Percentiles rank a stretch among this genome's conserved stretches.
phyloP scores from a whole-genome alignment of 2,888 invertebrate species.

The Callyntrura guangdongensis region DNA sequence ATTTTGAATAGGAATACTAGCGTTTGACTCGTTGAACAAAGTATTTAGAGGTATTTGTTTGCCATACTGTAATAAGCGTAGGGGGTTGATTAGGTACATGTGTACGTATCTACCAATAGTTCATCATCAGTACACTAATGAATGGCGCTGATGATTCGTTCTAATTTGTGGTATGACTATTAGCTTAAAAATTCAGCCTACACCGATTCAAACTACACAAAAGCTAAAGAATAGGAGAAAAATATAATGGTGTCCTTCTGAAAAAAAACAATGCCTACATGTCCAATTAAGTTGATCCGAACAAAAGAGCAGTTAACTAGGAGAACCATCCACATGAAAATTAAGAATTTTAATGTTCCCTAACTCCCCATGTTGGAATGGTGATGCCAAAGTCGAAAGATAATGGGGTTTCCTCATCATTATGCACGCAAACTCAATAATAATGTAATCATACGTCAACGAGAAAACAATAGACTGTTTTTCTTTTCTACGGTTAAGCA shows the following conservation, averaged over 20 bases:
- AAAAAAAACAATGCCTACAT: constrained; percentile 9
- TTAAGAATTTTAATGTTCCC: background rate
- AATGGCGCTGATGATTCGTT: constrained; percentile 8
- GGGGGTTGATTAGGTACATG: background rate
- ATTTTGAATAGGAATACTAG: background rate
- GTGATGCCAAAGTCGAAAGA: background rate
- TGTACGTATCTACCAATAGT: background rate
- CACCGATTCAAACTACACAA: background rate
- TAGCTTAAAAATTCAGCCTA: background rate
- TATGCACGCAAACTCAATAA: background rate
- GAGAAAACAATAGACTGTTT: constrained; percentile 16
- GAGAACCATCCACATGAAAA: constrained; percentile 19
- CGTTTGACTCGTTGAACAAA: background rate
- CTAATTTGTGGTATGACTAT: constrained; percentile 25
- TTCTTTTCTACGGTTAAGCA: background rate
- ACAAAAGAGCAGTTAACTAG: constrained; percentile 13
- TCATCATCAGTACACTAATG: background rate
- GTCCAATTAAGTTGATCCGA: constrained; percentile 29
- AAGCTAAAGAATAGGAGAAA: background rate
- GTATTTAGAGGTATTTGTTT: background rate
- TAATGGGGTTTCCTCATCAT: constrained; percentile 10
- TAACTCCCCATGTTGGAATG: background rate
- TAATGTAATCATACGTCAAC: background rate
- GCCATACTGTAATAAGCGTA: constrained; percentile 13
- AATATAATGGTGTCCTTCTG: background rate